These are phyloP conservation scores for Orius laevigatus DNA, from an alignment of 1,140 invertebrate species.

Conservation along the genomic window DNA sequence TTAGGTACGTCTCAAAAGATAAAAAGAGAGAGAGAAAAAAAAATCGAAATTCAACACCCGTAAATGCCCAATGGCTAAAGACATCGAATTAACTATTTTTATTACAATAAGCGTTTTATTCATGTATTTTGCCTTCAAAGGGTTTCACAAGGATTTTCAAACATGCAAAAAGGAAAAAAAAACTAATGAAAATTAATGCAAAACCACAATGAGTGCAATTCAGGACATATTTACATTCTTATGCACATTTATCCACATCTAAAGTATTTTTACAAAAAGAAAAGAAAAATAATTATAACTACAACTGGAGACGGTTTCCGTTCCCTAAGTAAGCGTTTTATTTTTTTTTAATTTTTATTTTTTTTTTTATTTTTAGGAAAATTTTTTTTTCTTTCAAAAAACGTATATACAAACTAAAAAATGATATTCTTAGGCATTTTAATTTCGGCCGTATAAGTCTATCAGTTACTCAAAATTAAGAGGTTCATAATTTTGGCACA, in stretches of 20 bases:
- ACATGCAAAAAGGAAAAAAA: too few species aligned
- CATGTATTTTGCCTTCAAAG: constrained; percentile 1
- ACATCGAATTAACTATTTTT: constrained; percentile 11
- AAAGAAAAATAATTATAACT: constrained; percentile 7
- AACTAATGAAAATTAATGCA: too few species aligned
- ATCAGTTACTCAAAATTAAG: too few species aligned
- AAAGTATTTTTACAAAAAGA: constrained; percentile 11
- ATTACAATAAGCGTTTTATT: constrained; percentile 14
- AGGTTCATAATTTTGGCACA: too few species aligned
- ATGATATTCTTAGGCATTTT: constrained; percentile 3
- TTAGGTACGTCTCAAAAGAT: not conserved
- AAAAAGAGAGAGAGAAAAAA: too few species aligned
- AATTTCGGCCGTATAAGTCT: too few species aligned
- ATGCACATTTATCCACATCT: constrained; percentile 7
- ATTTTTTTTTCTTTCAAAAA: too few species aligned
- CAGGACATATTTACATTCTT: too few species aligned
- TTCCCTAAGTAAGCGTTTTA: constrained; percentile 13
- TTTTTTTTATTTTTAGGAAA: not conserved
- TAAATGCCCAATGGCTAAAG: constrained; percentile 7
- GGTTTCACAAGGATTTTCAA: too few species aligned
- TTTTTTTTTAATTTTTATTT: too few species aligned
- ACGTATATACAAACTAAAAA: constrained; percentile 2
- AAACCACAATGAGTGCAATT: too few species aligned
- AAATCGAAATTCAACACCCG: constrained; percentile 9
- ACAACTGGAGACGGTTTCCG: constrained; percentile 11